phyloP scores from a whole-genome alignment of 2,797 vertebrate species.

The Diplodus puntazzo region DNA sequence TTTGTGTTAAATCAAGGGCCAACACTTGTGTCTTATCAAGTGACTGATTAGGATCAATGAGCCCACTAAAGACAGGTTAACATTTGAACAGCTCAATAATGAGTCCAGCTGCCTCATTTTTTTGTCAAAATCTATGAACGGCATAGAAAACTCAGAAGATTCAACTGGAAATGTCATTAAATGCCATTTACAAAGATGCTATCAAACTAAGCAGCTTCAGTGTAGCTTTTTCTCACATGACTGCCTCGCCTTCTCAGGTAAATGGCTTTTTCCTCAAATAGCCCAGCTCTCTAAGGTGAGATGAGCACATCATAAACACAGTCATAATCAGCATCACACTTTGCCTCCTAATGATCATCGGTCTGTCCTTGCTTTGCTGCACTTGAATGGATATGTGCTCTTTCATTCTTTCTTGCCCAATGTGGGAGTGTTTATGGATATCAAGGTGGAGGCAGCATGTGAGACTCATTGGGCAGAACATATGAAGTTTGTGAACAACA shows the following conservation, averaged over 20 bases:
- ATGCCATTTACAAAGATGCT: conserved; percentile 66
- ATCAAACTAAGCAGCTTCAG: conserved; percentile 55
- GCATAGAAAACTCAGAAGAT: conserved; percentile 40
- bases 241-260: conserved; percentile 61
- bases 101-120: conserved; percentile 19
- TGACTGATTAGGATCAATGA: conserved; percentile 46
- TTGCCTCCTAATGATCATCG: conserved; percentile 69
- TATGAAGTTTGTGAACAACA: conserved; percentile 30
- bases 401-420: conserved; percentile 35
- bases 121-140: conserved; percentile 44
- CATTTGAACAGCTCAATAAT: conserved; percentile 49
- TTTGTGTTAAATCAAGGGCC: conserved; percentile 8
- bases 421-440: conserved; percentile 45
- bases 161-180: conserved; percentile 63
- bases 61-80: conserved; percentile 45
- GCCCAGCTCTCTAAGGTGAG: conserved; percentile 63
- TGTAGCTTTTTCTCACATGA: conserved; percentile 68
- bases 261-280: conserved; percentile 73
- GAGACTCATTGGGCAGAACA: conserved; percentile 22
- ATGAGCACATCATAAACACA: conserved; percentile 70
- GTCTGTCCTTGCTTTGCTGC: conserved; percentile 73
- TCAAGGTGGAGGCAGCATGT: conserved; percentile 27
- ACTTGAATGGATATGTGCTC: conserved; percentile 65
- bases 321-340: conserved; percentile 74
- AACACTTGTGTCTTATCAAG: conserved; percentile 12